Evolutionary conservation across 2,797 vertebrate species (phyloP), one percentile per base, ranked within the genome.

Genomic region (Peromyscus melanophrys): DNA sequence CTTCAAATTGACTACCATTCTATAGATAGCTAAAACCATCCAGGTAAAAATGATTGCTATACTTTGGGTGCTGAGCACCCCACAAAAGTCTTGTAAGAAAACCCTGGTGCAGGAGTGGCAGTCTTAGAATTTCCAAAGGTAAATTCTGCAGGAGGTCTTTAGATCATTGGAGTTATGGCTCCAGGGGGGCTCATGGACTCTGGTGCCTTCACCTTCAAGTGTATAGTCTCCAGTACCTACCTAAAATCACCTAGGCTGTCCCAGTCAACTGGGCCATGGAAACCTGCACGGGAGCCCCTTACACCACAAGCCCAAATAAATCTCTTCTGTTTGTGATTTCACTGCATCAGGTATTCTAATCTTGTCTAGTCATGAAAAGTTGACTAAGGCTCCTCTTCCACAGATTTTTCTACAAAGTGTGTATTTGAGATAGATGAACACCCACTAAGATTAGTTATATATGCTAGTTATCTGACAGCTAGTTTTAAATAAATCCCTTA

Each of bases 381-480:
- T 80, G 63, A 55, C n/a, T 76, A 83, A 80, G 1, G 84, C 49
- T 75, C 85, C 59, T 21, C 75, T 92, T 96, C 88, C n/a, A 94
- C 77, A 89, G 67, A 88, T 88, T 81, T 84, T 17, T 83, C 34
- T 76, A 49, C 23, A 49, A 37, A 31, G 17, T 40, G 16, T 85
- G 37, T 78, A 49, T 12, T 37, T 71, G 34, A 46, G 55, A 29
- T 14, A 67, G 57, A 95, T 29, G 55, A 90, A 67, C 6, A 92
- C 12, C 4, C 57, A 91, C 91, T 94, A 31, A 96, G 95, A 67
- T 31, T 52, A 94, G 46, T 49, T 95, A 75, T 14, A 78, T 46
- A n/a, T n/a, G 77, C 93, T 96, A 95, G 90, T 84, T 96, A 95
- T 59, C 27, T 86, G 73, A 90, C 27, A 37, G 14, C 40, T 31